Evolutionary conservation across 2,888 invertebrate species (phyloP).

Genomic region (Adelognathus sp.): DNA sequence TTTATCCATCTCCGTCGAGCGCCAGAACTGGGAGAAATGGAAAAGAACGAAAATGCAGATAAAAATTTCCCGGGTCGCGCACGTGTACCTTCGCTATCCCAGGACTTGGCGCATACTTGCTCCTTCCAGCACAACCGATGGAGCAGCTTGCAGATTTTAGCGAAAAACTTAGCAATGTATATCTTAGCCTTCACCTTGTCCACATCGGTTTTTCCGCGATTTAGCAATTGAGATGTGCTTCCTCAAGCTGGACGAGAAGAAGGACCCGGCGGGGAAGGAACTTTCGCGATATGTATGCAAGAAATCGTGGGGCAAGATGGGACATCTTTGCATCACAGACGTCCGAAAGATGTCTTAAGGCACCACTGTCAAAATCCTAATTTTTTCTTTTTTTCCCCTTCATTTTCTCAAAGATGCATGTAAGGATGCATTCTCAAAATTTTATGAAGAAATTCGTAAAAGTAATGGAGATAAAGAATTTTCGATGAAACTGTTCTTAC

Average conservation of each 20-base stretch:
- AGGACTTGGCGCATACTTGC: background rate
- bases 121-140: background rate
- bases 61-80: background rate
- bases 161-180: constrained; percentile 7
- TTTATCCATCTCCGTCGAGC: background rate
- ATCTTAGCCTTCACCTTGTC: background rate
- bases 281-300: background rate
- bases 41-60: background rate
- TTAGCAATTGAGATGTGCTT: constrained; percentile 42
- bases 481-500: too few species aligned
- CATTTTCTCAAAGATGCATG: too few species aligned
- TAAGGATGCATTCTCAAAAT: background rate
- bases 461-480: too few species aligned
- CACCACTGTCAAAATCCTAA: background rate
- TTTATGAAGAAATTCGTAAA: too few species aligned
- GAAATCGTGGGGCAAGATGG: constrained; percentile 1
- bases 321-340: background rate
- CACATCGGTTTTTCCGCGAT: constrained; percentile 34
- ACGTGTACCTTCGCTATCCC: background rate
- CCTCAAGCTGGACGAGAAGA: background rate
- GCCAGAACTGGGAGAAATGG: background rate
- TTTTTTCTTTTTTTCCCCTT: background rate
- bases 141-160: constrained; percentile 33
- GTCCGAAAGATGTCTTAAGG: background rate
- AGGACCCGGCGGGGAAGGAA: background rate